Base-by-base conservation (phyloP, 2,797 vertebrate species). In the Semaprochilodus insignis region DNA sequence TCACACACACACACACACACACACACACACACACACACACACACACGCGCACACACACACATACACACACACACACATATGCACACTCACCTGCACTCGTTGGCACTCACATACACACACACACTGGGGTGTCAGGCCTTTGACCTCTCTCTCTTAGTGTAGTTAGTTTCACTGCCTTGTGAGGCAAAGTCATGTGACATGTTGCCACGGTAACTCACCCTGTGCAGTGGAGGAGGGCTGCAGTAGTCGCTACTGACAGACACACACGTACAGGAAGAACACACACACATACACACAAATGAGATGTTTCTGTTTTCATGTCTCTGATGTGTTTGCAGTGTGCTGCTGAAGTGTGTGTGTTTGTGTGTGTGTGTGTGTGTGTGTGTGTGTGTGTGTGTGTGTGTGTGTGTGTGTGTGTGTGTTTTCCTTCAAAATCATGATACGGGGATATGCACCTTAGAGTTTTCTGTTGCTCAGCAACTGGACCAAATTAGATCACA, bases 121-220 rank as follows among this genome's bases (percentile, higher is more conserved):
- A 27, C 65, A 82, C 73, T 48, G 19, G 52, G 52, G 52, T 21
- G 27, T 54, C 62, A 72, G 40, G 57, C n/a, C 48, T 86, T 74
- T 65, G 77, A 84, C 79, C 81, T 78, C 79, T 69, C 54, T 34
- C 57, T 81, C 63, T 82, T 44, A 34, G 73, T 81, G 66, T 81
- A 72, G 73, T 65, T 40, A 70, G 66, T 78, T 83, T 79, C 73
- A 59, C 44, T 82, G 77, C 78, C 82, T 82, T 65, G 74, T 82
- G 69, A 74, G 82, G 77, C 63, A 48, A 0, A 70, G 74, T 85
- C 90, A 87, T 77, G 88, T 88, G 90, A 91, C 74, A 66, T 1
- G 91, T 94, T 93, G 89, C 91, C 88, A 91, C 11, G 84, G 93
- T 86, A 91, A 93, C 91, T 88, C 84, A 31, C 80, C 54, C 70